phyloP scores from a whole-genome alignment of 2,888 invertebrate genomes.

The Magallana nippona region DNA sequence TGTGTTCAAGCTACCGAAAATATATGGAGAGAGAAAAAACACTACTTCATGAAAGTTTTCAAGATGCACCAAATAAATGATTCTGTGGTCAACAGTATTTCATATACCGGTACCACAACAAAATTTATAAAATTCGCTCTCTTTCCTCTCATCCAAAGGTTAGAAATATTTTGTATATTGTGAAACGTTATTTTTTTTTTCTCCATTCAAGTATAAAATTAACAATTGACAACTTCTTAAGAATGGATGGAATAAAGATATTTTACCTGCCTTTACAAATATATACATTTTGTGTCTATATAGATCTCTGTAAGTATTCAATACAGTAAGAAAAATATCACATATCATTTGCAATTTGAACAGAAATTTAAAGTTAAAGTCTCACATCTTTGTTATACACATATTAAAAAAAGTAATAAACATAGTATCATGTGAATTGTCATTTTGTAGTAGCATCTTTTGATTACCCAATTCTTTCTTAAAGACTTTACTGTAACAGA shows the following conservation, averaged over 20 bases:
- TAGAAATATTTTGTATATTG: background rate
- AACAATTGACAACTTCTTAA: background rate
- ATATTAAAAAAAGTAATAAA: background rate
- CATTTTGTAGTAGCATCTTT: too few relatives aligned
- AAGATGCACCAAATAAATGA: conserved; percentile 14
- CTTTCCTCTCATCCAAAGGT: background rate
- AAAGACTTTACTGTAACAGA: background rate
- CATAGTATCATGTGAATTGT: too few relatives aligned
- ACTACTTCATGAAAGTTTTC: conserved; percentile 4
- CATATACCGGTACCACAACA: background rate
- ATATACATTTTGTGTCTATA: conserved; percentile 19
- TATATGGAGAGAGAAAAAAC: background rate
- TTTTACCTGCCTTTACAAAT: conserved; percentile 4
- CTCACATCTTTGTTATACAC: background rate
- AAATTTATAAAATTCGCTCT: background rate
- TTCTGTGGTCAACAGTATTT: background rate
- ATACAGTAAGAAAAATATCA: conserved; percentile 21
- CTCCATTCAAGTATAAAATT: background rate
- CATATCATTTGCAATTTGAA: background rate
- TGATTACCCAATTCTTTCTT: too few relatives aligned
- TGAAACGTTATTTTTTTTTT: background rate
- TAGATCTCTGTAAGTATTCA: background rate
- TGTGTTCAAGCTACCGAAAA: background rate
- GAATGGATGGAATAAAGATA: background rate
- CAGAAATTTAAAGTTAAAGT: background rate